phyloP scores from a whole-genome alignment of 2,113 vertebrate species.

The Otocyon megalotis region DNA sequence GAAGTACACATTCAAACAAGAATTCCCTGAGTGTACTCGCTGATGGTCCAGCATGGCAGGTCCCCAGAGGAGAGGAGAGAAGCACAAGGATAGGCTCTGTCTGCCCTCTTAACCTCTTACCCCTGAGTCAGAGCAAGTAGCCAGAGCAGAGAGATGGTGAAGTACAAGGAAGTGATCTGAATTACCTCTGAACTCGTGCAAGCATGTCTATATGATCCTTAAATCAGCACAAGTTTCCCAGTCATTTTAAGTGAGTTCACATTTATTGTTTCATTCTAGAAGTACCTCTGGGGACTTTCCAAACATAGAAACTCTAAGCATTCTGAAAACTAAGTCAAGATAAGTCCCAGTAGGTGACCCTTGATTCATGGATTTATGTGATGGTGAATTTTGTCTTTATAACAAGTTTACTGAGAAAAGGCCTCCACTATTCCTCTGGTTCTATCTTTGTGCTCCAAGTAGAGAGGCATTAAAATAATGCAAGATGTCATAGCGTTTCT shows the following conservation, averaged over 20 bases:
- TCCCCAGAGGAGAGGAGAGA: neutral
- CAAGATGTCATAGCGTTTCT: neutral
- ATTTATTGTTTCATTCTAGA: neutral
- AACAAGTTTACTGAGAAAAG: neutral
- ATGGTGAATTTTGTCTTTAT: neutral
- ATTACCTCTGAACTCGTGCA: neutral
- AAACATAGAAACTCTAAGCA: neutral
- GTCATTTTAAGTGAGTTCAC: neutral
- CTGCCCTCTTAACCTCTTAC: neutral
- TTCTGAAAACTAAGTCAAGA: neutral
- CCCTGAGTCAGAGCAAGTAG: neutral
- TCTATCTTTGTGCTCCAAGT: neutral
- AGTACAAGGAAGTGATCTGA: neutral
- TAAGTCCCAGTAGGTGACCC: neutral
- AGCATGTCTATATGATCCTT: neutral
- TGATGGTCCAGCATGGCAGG: neutral
- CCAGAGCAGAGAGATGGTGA: neutral
- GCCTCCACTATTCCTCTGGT: neutral
- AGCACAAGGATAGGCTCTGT: rapidly evolving
- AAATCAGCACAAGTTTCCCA: neutral
- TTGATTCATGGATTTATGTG: neutral
- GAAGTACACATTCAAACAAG: constrained; percentile 34
- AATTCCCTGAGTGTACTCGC: neutral
- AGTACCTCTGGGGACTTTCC: neutral
- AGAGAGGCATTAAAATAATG: neutral